Conservation (phyloP, 2,888 invertebrate genomes). For the Synergus umbraculus region DNA sequence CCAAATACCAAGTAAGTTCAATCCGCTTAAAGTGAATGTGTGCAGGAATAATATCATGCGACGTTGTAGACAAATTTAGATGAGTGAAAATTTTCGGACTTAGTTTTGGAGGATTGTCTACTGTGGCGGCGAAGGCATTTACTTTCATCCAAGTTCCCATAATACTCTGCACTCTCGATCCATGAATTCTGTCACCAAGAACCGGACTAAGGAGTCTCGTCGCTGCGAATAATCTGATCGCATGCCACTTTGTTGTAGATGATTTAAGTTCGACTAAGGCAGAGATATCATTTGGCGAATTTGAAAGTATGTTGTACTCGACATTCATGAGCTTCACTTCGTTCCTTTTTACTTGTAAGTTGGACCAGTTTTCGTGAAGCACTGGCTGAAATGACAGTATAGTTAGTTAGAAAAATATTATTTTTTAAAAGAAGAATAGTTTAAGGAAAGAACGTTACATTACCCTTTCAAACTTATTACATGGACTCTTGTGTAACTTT, state of each 20-base stretch:
- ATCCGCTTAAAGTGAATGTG: constrained; percentile 71
- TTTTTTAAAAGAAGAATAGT: constrained; percentile 17
- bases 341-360: constrained; percentile 51
- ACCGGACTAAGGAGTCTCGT: constrained; percentile 71
- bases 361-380: constrained; percentile 57
- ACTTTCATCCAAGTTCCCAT: constrained; percentile 68
- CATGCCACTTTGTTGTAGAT: constrained; percentile 68
- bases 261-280: constrained; percentile 71
- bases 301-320: constrained; percentile 63
- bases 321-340: constrained; percentile 61
- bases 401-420: neutral
- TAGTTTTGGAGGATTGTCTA: constrained; percentile 54
- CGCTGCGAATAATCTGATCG: constrained; percentile 72
- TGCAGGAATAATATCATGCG: constrained; percentile 69
- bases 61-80: constrained; percentile 55
- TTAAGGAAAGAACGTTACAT: constrained; percentile 14
- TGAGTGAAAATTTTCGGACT: constrained; percentile 59
- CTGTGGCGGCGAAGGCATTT: constrained; percentile 66
- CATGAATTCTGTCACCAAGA: constrained; percentile 75
- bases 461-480: constrained; percentile 41
- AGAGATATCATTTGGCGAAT: constrained; percentile 61
- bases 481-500: constrained; percentile 21
- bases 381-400: constrained; percentile 58
- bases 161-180: constrained; percentile 69
- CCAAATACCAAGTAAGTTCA: constrained; percentile 59